These are phyloP conservation scores for Mormyrops attenuatus DNA, from an alignment of 2,797 vertebrate genomes.

Conservation along the genomic window DNA sequence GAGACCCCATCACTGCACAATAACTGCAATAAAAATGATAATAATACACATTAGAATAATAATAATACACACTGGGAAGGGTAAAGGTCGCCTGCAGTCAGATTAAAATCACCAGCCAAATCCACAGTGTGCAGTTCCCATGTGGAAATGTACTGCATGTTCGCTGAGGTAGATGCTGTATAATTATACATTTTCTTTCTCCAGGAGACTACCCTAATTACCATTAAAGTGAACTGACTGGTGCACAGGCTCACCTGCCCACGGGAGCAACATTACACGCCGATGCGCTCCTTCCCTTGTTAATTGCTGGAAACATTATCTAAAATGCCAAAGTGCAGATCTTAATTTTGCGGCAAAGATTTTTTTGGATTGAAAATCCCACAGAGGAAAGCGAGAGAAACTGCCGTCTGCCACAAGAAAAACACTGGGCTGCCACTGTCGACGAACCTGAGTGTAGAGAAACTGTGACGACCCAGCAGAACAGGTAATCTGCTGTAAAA, in stretches of 20 bases:
- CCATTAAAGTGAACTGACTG: not conserved
- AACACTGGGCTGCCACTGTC: not conserved
- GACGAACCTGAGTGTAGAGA: not conserved
- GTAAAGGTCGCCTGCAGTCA: not conserved
- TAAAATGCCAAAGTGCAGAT: not conserved
- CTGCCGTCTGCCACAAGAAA: not conserved
- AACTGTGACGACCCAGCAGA: not conserved
- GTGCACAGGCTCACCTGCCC: not conserved
- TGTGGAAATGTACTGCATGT: not conserved
- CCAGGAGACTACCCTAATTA: not conserved
- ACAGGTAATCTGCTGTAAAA: not conserved
- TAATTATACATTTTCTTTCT: not conserved
- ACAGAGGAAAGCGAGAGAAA: not conserved
- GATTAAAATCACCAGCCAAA: not conserved
- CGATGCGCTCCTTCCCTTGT: not conserved
- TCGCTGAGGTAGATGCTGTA: not conserved
- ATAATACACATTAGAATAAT: not conserved
- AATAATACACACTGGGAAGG: not conserved
- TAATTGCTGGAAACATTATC: not conserved
- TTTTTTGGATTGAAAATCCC: not conserved
- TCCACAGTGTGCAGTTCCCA: conserved; percentile 1
- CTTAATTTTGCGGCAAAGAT: not conserved
- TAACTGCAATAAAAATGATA: not conserved
- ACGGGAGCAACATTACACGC: not conserved
- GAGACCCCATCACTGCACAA: not conserved